Evolutionary conservation across 2,113 vertebrate species (phyloP).

Genomic region (Lutjanus erythropterus): DNA sequence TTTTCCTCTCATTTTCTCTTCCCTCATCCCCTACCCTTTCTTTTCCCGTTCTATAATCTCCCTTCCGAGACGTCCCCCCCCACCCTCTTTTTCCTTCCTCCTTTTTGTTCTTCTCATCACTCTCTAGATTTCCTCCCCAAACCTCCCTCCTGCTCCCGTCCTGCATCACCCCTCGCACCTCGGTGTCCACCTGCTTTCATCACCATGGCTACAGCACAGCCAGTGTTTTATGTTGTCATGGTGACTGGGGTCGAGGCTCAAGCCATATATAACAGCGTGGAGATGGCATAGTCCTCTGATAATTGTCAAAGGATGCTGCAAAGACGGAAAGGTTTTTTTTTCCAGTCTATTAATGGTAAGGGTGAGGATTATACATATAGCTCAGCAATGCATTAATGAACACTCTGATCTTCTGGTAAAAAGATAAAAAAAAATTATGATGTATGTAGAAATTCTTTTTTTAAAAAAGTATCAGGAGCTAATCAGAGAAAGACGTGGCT

Average conservation of each 20-base stretch:
- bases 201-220: slow-evolving; percentile 56
- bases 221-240: slow-evolving; percentile 65
- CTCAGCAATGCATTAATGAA: neutral
- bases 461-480: too few relatives aligned
- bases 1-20: neutral
- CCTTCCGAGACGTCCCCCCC: neutral
- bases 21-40: neutral
- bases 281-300: slow-evolving; percentile 40
- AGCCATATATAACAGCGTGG: slow-evolving; percentile 52
- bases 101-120: neutral
- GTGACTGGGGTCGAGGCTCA: slow-evolving; percentile 56
- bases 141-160: slow-evolving; percentile 24
- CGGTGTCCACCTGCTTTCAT: slow-evolving; percentile 60
- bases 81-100: neutral
- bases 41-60: neutral
- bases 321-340: neutral
- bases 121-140: neutral
- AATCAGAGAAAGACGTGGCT: neutral
- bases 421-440: neutral
- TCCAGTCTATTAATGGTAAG: neutral
- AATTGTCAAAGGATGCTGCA: slow-evolving; percentile 34
- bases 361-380: neutral
- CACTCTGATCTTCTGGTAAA: neutral
- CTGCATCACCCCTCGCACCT: slow-evolving; percentile 38
- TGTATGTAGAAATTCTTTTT: neutral